Evolutionary conservation across 2,888 invertebrate species (phyloP), one percentile per base, ranked within the genome.

Genomic region (Chaetoderma sp.): DNA sequence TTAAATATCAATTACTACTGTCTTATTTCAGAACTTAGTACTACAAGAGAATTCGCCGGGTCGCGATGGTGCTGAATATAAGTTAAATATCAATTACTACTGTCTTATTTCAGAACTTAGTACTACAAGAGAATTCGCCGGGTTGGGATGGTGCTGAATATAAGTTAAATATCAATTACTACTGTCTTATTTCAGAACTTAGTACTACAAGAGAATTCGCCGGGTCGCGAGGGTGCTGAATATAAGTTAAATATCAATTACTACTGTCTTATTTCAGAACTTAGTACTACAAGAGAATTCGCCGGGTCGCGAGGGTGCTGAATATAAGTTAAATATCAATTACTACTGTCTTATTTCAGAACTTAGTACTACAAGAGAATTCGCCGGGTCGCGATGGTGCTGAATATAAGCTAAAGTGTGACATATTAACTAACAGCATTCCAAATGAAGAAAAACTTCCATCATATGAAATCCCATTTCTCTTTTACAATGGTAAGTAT

Each of bases 111-210:
- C 65, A 77, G 76, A 76, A 73, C 56, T 18, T 78, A 18, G 57
- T 58, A 49, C 67, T 78, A 5, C 78, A 81, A 68, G 86, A 86
- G 64, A 83, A 80, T 67, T 74, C 83, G 6, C 73, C 81, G 3
- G 86, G 86, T 4, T 76, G 77, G 60, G 85, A 86, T 71, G 86
- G 85, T 1, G 75, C 76, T 60, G 82, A 84, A 67, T 86, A 85
- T 61, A 16, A 30, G 52, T 71, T 82, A 25, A 60, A n/a, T n/a
- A n/a, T n/a, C n/a, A n/a, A n/a, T n/a, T n/a, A n/a, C n/a, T n/a
- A n/a, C n/a, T n/a, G n/a, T 47, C 18, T 13, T 47, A 21, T 65
- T 65, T 10, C 65, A 77, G 76, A 76, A 73, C 56, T 18, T 78
- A 18, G 57, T 58, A 49, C 67, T 78, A 5, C 78, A 81, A 68